A percentile compares a stretch with the other conserved stretches of the same genome.
Conservation (phyloP, 2,888 invertebrate species). For the Mamestra brassicae region DNA sequence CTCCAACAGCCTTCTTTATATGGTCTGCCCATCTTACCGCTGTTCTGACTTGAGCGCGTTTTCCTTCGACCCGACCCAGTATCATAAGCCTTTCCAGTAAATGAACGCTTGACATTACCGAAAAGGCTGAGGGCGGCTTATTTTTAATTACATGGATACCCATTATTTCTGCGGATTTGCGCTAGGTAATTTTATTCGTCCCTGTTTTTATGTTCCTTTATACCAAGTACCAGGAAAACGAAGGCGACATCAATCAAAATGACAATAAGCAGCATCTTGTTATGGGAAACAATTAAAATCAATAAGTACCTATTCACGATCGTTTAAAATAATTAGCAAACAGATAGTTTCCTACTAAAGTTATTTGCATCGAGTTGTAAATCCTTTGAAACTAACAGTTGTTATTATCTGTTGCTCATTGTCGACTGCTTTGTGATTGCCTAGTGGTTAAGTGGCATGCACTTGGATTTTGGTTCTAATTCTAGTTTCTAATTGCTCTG, state of each 20-base stretch:
- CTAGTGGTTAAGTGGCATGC: neutral
- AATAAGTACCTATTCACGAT: neutral
- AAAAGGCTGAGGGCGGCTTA: neutral
- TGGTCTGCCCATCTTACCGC: too few species aligned
- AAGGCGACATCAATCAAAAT: neutral
- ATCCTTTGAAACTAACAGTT: conserved; percentile 3
- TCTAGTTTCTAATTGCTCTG: too few species aligned
- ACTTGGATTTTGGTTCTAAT: neutral
- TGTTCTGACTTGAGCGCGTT: too few species aligned
- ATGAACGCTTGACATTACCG: too few species aligned
- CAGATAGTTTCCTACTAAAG: conserved; percentile 20
- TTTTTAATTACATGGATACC: neutral
- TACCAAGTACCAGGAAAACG: conserved; percentile 1
- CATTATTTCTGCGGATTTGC: neutral
- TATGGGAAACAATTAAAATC: conserved; percentile 22
- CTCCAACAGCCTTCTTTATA: too few species aligned
- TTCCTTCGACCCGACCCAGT: too few species aligned
- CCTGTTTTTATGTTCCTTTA: neutral
- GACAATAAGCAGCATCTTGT: conserved; percentile 6
- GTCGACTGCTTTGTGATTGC: neutral
- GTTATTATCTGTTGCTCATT: conserved; percentile 1
- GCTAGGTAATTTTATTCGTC: neutral
- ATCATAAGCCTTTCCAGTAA: too few species aligned
- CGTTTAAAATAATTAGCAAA: conserved; percentile 12
- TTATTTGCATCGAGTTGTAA: conserved; percentile 12